Evolutionary conservation across 2,113 vertebrate species (phyloP).

Genomic region (Chiloscyllium plagiosum): DNA sequence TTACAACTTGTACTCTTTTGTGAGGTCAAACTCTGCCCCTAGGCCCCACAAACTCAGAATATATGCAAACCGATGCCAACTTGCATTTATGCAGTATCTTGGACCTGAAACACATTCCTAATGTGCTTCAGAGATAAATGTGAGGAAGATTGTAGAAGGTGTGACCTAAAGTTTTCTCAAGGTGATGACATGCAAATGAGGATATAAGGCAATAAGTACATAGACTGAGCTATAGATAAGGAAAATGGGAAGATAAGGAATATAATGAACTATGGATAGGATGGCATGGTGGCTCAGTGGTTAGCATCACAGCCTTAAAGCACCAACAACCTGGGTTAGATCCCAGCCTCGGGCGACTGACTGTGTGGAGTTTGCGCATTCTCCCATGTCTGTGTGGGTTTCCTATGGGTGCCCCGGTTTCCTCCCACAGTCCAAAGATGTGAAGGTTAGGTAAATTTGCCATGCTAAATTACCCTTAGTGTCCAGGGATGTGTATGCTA

Average conservation of each 20-base stretch:
- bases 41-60: background rate
- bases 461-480: too few relatives aligned
- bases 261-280: too few relatives aligned
- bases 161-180: background rate
- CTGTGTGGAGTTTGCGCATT: too few relatives aligned
- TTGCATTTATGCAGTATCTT: background rate
- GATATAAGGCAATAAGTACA: background rate
- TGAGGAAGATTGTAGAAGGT: background rate
- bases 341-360: too few relatives aligned
- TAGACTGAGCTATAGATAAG: background rate
- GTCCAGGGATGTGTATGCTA: too few relatives aligned
- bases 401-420: too few relatives aligned
- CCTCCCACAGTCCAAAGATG: too few relatives aligned
- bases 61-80: background rate
- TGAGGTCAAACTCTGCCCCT: background rate
- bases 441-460: too few relatives aligned
- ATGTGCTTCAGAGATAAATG: background rate
- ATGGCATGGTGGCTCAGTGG: too few relatives aligned
- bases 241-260: background rate
- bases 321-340: too few relatives aligned
- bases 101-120: background rate
- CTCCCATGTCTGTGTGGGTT: too few relatives aligned
- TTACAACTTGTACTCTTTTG: background rate
- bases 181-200: background rate
- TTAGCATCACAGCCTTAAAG: too few relatives aligned